phyloP scores from a whole-genome alignment of 2,888 invertebrate genomes.

The Ptychoptera contaminata region DNA sequence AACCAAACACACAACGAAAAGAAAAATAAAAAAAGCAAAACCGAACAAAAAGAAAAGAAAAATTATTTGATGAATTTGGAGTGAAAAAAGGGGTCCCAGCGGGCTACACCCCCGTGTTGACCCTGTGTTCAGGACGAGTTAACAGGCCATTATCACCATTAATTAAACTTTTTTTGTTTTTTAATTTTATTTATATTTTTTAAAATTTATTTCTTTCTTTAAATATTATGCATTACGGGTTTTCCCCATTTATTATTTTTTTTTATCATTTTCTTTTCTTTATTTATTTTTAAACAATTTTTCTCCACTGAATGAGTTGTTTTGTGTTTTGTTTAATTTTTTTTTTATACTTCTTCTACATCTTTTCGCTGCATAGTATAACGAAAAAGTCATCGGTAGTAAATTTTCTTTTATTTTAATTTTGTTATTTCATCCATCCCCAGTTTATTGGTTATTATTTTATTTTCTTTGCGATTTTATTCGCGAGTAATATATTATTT shows the following conservation, averaged over 20 bases:
- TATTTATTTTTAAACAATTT: conserved; percentile 1
- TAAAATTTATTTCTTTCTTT: too few species aligned
- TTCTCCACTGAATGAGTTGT: background rate
- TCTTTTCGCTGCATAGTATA: too few species aligned
- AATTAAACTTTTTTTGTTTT: background rate
- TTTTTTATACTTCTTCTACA: background rate
- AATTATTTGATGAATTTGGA: background rate
- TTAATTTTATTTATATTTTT: background rate
- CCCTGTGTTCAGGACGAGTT: conserved; percentile 4
- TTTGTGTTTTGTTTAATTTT: background rate
- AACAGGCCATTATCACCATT: too few species aligned
- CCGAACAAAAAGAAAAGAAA: background rate
- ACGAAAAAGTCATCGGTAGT: too few species aligned
- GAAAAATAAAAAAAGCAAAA: background rate
- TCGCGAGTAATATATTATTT: too few species aligned
- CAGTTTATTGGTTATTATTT: too few species aligned
- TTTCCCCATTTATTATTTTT: too few species aligned
- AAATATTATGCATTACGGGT: too few species aligned
- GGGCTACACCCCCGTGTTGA: conserved; percentile 14
- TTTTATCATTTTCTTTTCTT: background rate
- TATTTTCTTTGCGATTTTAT: too few species aligned
- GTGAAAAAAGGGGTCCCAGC: conserved; percentile 10
- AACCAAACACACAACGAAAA: too few species aligned
- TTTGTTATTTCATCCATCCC: too few species aligned
- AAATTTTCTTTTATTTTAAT: too few species aligned